Conservation (phyloP, 2,888 invertebrate genomes). For the Macaria notata region DNA sequence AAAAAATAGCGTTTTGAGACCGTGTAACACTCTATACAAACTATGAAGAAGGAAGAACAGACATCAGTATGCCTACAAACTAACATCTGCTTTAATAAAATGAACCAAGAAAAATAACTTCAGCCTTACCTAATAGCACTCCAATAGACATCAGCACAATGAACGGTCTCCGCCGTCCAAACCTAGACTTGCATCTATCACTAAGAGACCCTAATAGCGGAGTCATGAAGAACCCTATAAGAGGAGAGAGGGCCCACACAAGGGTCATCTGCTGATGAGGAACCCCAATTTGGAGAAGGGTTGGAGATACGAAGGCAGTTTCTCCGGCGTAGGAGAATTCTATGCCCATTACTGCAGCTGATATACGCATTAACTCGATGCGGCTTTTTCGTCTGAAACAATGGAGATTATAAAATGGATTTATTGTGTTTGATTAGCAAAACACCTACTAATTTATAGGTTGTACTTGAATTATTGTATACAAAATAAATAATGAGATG, state of each 20-base stretch:
- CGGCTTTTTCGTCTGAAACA: slow-evolving; percentile 87
- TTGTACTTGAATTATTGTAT: too few relatives aligned
- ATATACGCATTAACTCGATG: slow-evolving; percentile 91
- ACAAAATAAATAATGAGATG: too few relatives aligned
- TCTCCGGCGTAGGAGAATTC: slow-evolving; percentile 99
- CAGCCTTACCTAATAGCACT: slow-evolving; percentile 88
- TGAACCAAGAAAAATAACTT: too few relatives aligned
- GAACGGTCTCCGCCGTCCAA: slow-evolving; percentile 95
- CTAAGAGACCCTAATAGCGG: slow-evolving; percentile 96
- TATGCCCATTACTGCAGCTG: slow-evolving; percentile 98
- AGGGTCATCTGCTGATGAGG: slow-evolving; percentile 96
- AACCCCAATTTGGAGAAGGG: slow-evolving; percentile 95
- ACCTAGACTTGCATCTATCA: slow-evolving; percentile 90
- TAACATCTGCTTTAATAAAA: too few relatives aligned
- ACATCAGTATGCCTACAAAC: too few relatives aligned
- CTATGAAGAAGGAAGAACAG: too few relatives aligned
- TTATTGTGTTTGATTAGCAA: too few relatives aligned
- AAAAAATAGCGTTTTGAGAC: too few relatives aligned
- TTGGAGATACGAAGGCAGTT: slow-evolving; percentile 98
- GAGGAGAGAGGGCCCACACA: slow-evolving; percentile 96
- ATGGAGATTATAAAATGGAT: too few relatives aligned
- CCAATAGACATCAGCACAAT: slow-evolving; percentile 94
- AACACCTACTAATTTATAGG: too few relatives aligned
- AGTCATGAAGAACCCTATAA: slow-evolving; percentile 96
- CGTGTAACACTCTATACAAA: too few relatives aligned